Conservation (phyloP, 2,797 vertebrate species). For the Cuculus canorus region DNA sequence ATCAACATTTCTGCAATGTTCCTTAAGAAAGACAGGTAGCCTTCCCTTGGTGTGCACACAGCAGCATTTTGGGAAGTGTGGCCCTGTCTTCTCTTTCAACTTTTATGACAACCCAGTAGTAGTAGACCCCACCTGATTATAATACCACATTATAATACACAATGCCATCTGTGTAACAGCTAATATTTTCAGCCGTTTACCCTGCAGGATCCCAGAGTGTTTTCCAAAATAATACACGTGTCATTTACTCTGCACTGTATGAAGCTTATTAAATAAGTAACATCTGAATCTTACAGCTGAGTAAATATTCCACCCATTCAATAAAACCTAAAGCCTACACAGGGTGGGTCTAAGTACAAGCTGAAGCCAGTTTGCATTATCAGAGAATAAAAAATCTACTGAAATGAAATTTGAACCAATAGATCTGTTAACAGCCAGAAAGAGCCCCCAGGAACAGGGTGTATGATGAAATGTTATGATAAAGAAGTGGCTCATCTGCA, state of each 20-base stretch:
- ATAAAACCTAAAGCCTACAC: background rate
- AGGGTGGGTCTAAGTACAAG: background rate
- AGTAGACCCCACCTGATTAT: background rate
- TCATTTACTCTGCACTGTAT: background rate
- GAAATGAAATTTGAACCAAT: background rate
- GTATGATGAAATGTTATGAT: background rate
- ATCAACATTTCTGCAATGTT: background rate
- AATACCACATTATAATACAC: background rate
- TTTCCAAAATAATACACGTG: slow-evolving; percentile 14
- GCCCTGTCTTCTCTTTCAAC: background rate
- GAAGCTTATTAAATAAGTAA: slow-evolving; percentile 3
- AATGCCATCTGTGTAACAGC: background rate
- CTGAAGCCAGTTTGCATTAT: background rate
- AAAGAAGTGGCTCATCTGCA: background rate
- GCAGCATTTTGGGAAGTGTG: background rate
- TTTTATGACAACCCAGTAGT: background rate
- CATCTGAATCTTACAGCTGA: background rate
- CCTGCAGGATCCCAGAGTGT: background rate
- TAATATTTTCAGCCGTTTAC: background rate
- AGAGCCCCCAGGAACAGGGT: background rate
- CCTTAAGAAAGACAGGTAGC: background rate
- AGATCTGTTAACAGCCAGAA: background rate
- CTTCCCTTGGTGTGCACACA: background rate
- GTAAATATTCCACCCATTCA: slow-evolving; percentile 27
- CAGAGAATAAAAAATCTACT: background rate